Evolutionary conservation across 2,797 vertebrate species (phyloP).

Genomic region (Fistularia commersonii): DNA sequence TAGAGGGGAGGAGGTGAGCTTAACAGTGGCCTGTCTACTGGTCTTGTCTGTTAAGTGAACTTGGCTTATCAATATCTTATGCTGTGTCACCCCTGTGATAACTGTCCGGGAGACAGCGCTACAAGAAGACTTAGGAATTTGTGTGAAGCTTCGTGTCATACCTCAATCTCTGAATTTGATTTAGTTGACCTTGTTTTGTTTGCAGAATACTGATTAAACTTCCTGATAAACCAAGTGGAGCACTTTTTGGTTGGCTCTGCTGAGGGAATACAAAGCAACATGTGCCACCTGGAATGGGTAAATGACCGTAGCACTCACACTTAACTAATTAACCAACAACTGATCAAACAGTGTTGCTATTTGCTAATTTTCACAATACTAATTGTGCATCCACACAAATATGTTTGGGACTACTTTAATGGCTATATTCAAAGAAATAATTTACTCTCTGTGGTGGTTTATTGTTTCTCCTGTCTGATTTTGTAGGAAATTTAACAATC

Average conservation of each 20-base stretch:
- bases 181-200: slow-evolving; percentile 25
- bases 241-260: not conserved
- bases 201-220: slow-evolving; percentile 7
- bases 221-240: not conserved
- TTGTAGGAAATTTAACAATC: slow-evolving; percentile 11
- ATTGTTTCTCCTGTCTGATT: too few relatives aligned
- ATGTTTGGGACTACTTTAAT: not conserved
- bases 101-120: slow-evolving; percentile 31
- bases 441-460: not conserved
- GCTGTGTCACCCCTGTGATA: slow-evolving; percentile 28
- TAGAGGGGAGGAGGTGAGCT: slow-evolving; percentile 15
- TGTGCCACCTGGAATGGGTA: too few relatives aligned
- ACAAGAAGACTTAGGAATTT: slow-evolving; percentile 29
- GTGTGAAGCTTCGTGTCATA: slow-evolving; percentile 37
- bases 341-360: slow-evolving; percentile 19
- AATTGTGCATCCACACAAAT: slow-evolving; percentile 6
- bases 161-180: slow-evolving; percentile 27
- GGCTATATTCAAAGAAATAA: slow-evolving; percentile 7
- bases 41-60: slow-evolving; percentile 30
- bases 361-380: slow-evolving; percentile 14
- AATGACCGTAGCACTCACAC: too few relatives aligned
- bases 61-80: slow-evolving; percentile 31
- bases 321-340: slow-evolving; percentile 5
- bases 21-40: slow-evolving; percentile 36
- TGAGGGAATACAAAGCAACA: too few relatives aligned